A percentile compares a stretch with the other conserved stretches of the same genome.
Conservation (phyloP, 2,888 invertebrate species). For the Invenusta paracnida region DNA sequence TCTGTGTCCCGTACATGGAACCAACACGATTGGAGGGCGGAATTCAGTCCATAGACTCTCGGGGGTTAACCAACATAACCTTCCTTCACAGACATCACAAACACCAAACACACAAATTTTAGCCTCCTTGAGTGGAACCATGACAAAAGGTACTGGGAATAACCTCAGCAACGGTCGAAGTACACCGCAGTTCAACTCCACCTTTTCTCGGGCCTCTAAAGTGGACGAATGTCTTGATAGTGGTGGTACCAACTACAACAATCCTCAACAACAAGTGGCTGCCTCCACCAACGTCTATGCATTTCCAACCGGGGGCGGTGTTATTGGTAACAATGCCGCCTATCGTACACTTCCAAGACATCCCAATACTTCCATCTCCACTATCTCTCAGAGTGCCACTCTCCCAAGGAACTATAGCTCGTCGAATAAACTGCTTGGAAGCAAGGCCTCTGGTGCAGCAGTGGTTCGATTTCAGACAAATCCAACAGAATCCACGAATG, state of each 20-base stretch:
- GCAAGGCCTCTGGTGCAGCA: not conserved
- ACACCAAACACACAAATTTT: not conserved
- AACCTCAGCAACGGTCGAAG: not conserved
- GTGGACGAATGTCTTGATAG: not conserved
- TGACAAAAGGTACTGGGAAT: no score
- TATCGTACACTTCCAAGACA: slow-evolving; percentile 9
- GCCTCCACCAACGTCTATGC: not conserved
- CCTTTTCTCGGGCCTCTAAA: not conserved
- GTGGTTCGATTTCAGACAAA: not conserved
- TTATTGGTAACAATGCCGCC: not conserved
- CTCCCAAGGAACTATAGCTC: not conserved
- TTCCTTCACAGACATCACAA: not conserved
- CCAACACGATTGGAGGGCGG: not conserved
- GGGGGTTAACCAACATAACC: not conserved
- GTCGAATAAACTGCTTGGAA: not conserved
- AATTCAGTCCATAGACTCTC: not conserved
- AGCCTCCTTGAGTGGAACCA: not conserved
- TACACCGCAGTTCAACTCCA: not conserved
- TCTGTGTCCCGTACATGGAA: not conserved
- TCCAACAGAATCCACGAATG: no score
- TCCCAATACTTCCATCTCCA: not conserved
- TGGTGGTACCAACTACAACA: not conserved
- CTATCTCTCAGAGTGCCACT: not conserved
- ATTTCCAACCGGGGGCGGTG: not conserved
- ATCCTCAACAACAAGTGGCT: not conserved